Base-by-base conservation (phyloP, 92 coral and sea anemone genomes). In the Palythoa heliodiscus region DNA sequence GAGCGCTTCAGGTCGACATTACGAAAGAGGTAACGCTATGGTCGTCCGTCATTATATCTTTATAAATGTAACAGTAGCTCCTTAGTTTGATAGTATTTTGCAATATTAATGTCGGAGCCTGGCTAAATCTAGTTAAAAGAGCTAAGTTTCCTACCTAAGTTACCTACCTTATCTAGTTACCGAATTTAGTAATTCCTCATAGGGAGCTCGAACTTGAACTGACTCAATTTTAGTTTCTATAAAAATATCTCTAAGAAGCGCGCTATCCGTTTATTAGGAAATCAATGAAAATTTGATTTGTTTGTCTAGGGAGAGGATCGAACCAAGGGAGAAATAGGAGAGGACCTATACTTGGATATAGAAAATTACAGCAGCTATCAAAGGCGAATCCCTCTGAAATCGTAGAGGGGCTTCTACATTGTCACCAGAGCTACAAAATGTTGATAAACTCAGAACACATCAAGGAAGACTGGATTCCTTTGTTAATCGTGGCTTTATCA, bases 381-480 rank as follows among this genome's bases (percentile, higher is more conserved):
- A 58, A 84, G 35, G 83, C 77, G 67, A 84, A 86, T 1, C 84
- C 94, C 14, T 78, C 89, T 13, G 85, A 89, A 19, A 83, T 89
- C 52, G 90, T 89, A 38, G 73, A 67, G 61, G 84, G 67, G 7
- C 81, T 92, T 10, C 83, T 92, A 17, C 50, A 55, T 57, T 92
- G 61, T 76, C 87, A 88, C 25, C 89, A 89, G 57, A 89, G 92
- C 73, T 92, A 89, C 69, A 68, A 83, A 71, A 71, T 53, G 23
- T 81, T 92, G 37, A 71, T 92, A 11, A 72, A 66, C 12, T 88
- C 92, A 40, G 93, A 87, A 14, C 84, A 68, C 14, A 87, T 94
- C 29, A 90, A 87, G 52, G 93, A 92, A 70, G 98, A 94, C 71
- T 94, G 93, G 93, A 79, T 94, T 29, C 79, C 77, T n/a, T 66